phyloP scores from a whole-genome alignment of 2,113 vertebrate genomes.

The Benthochromis sp. region DNA sequence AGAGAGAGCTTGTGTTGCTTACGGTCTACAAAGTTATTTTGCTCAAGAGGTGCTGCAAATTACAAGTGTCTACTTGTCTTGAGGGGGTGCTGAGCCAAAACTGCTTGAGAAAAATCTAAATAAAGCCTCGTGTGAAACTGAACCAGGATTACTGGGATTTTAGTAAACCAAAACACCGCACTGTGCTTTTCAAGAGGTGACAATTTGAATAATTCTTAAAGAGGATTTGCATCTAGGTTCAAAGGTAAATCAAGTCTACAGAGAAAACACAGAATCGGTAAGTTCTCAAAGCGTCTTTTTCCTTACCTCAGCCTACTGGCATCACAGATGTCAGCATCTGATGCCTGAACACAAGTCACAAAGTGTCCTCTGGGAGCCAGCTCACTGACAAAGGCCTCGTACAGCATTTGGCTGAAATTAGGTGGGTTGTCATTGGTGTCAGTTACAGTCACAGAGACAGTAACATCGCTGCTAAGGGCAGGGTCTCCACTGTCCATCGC shows the following conservation, averaged over 20 bases:
- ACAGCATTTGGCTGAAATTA: slow-evolving; percentile 84
- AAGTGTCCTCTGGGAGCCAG: slow-evolving; percentile 90
- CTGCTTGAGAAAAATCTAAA: not conserved
- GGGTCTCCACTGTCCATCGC: slow-evolving; percentile 87
- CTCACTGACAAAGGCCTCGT: slow-evolving; percentile 90
- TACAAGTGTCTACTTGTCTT: not conserved
- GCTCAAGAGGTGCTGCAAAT: not conserved
- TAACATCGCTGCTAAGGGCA: slow-evolving; percentile 82
- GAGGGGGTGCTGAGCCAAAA: not conserved
- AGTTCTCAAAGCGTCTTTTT: not conserved
- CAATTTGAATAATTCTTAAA: not conserved
- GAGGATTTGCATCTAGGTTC: not conserved
- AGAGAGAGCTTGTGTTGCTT: not conserved
- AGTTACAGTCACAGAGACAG: slow-evolving; percentile 79
- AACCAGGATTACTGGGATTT: not conserved
- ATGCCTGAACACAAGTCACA: slow-evolving; percentile 93
- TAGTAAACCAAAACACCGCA: not conserved
- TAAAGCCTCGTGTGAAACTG: not conserved
- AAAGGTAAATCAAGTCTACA: not conserved
- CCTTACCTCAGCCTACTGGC: slow-evolving; percentile 75
- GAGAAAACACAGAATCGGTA: not conserved
- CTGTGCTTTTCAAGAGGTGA: not conserved
- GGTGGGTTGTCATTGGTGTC: slow-evolving; percentile 96
- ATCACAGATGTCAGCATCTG: slow-evolving; percentile 90
- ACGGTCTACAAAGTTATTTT: not conserved